These are phyloP conservation scores for Henricia sp. DNA, from an alignment of 53 echinoderm and acorn worm genomes.

Conservation along the genomic window DNA sequence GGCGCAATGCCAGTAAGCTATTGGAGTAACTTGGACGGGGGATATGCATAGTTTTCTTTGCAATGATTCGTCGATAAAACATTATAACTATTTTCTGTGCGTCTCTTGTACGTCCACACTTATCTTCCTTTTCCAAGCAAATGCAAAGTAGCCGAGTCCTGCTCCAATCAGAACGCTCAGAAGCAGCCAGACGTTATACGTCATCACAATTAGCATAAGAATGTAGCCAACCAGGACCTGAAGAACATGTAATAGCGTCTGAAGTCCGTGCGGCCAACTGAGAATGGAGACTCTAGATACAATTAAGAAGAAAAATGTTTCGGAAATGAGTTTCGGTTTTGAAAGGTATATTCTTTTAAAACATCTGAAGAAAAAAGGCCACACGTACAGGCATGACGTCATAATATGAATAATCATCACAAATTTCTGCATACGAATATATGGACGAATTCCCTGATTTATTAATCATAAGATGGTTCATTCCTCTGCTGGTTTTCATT, in stretches of 20 bases:
- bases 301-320: background rate
- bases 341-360: background rate
- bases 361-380: background rate
- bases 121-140: slow-evolving; percentile 40
- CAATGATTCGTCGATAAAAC: too few relatives aligned
- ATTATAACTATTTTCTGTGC: slow-evolving; percentile 25
- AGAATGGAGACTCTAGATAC: slow-evolving; percentile 14
- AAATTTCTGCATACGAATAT: too few relatives aligned
- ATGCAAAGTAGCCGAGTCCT: slow-evolving; percentile 70
- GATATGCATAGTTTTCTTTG: too few relatives aligned
- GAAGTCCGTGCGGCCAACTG: slow-evolving; percentile 34
- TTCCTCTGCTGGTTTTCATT: background rate
- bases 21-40: too few relatives aligned
- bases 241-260: slow-evolving; percentile 56
- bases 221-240: slow-evolving; percentile 65
- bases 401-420: background rate
- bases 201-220: slow-evolving; percentile 90
- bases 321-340: background rate
- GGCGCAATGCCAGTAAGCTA: too few relatives aligned
- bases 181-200: slow-evolving; percentile 83
- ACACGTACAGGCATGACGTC: background rate
- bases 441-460: too few relatives aligned
- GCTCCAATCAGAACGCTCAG: slow-evolving; percentile 73
- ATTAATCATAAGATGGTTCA: too few relatives aligned
- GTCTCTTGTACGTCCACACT: slow-evolving; percentile 11